These are phyloP conservation scores for Platygyra sinensis DNA, from an alignment of 64 coral and sea anemone species.

Conservation along the genomic window DNA sequence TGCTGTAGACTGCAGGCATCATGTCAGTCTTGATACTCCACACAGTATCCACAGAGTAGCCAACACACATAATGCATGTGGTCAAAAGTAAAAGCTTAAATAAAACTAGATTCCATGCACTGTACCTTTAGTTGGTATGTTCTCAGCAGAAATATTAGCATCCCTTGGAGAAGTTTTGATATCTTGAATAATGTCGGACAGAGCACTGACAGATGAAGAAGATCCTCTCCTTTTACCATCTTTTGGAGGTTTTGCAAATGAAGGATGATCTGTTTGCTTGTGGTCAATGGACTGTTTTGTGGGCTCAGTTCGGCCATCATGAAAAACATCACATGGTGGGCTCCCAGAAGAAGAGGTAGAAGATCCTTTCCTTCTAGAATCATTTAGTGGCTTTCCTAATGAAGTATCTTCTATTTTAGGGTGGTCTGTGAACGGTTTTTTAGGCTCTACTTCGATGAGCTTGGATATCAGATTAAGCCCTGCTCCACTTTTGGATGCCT, in stretches of 20 bases:
- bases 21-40: no score
- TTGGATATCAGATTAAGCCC: neutral
- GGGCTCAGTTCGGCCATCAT: neutral
- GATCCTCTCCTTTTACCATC: constrained; percentile 10
- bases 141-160: neutral
- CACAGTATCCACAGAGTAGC: neutral
- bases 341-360: no score
- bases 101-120: neutral
- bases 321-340: no score
- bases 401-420: neutral
- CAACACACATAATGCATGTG: neutral
- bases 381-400: neutral
- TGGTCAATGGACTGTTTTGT: neutral
- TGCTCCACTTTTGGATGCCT: neutral
- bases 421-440: neutral
- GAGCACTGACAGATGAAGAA: neutral
- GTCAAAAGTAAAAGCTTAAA: no score
- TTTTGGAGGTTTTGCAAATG: neutral
- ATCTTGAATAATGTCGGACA: constrained; percentile 44
- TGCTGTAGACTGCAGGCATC: no score
- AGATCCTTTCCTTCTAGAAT: constrained; percentile 14
- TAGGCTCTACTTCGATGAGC: neutral
- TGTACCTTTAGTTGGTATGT: constrained; percentile 14
- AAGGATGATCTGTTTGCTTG: neutral
- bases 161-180: constrained; percentile 23